phyloP scores from a whole-genome alignment of 1,140 invertebrate species.

The Diorhabda sublineata region DNA sequence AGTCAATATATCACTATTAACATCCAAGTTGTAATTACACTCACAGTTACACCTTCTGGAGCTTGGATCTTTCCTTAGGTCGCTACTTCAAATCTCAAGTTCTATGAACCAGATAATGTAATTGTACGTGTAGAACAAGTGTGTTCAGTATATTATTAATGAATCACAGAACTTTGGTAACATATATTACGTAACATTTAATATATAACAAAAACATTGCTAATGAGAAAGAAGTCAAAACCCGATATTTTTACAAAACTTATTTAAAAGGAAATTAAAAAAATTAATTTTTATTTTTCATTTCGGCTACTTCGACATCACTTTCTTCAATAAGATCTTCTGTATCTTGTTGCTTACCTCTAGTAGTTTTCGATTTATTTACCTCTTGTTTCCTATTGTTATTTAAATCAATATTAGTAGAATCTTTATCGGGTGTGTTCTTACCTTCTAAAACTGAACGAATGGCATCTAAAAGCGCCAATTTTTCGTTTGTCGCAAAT shows the following conservation, averaged over 20 bases:
- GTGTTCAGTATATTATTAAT: no score
- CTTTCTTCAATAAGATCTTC: constrained; percentile 20
- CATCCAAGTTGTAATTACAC: neutral
- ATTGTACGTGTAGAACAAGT: no score
- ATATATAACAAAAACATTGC: neutral
- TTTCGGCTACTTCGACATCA: constrained; percentile 25
- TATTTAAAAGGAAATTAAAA: neutral
- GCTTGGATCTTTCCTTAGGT: neutral
- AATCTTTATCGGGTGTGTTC: constrained; percentile 22
- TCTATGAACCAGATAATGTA: no score
- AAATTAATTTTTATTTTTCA: constrained; percentile 23
- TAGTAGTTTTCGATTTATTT: constrained; percentile 14
- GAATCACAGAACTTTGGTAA: neutral
- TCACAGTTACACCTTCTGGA: neutral
- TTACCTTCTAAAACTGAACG: constrained; percentile 55
- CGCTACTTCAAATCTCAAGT: no score
- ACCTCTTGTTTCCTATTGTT: constrained; percentile 25
- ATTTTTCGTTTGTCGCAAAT: constrained; percentile 54
- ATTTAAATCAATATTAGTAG: constrained; percentile 20
- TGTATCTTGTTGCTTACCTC: constrained; percentile 7
- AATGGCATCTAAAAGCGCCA: constrained; percentile 56
- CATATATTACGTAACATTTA: neutral
- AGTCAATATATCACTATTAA: no score
- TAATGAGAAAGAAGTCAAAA: neutral
- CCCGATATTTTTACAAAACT: no score